These are phyloP conservation scores for Rostratula benghalensis DNA, from an alignment of 2,113 vertebrate species.

Conservation along the genomic window DNA sequence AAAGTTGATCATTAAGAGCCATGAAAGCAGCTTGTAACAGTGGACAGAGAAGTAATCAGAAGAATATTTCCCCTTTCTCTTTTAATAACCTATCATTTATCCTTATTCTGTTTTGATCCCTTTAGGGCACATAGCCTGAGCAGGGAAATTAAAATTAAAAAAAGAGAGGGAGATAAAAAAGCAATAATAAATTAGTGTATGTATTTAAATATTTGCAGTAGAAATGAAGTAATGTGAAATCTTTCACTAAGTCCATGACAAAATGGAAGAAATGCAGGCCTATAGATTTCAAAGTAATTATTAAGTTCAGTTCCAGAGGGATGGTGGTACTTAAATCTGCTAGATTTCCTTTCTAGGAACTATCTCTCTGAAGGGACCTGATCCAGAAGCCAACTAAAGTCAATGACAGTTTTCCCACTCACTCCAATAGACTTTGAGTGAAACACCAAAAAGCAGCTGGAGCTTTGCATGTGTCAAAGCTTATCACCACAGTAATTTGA, in stretches of 20 bases:
- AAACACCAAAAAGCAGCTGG: not conserved
- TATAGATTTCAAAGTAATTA: not conserved
- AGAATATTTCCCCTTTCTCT: constrained; percentile 10
- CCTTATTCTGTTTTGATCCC: not conserved
- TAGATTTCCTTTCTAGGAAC: not conserved
- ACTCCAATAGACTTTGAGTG: not conserved
- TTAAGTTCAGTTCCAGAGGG: not conserved
- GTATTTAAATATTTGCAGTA: constrained; percentile 29
- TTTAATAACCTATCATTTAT: constrained; percentile 33
- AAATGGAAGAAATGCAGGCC: not conserved
- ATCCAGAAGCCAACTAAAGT: not conserved
- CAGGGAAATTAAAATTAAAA: not conserved
- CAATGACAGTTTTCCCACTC: not conserved
- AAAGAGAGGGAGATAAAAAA: not conserved
- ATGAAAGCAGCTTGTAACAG: not conserved
- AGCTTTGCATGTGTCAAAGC: rapidly evolving
- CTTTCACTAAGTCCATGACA: not conserved
- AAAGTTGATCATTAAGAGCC: constrained; percentile 16
- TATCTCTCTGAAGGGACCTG: not conserved
- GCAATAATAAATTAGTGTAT: not conserved
- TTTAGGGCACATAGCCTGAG: not conserved
- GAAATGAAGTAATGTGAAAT: not conserved
- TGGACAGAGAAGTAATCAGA: not conserved
- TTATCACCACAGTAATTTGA: not conserved
- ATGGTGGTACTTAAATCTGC: not conserved